Conservation (phyloP, 2,113 vertebrate genomes). For the Pteruthius melanotis region DNA sequence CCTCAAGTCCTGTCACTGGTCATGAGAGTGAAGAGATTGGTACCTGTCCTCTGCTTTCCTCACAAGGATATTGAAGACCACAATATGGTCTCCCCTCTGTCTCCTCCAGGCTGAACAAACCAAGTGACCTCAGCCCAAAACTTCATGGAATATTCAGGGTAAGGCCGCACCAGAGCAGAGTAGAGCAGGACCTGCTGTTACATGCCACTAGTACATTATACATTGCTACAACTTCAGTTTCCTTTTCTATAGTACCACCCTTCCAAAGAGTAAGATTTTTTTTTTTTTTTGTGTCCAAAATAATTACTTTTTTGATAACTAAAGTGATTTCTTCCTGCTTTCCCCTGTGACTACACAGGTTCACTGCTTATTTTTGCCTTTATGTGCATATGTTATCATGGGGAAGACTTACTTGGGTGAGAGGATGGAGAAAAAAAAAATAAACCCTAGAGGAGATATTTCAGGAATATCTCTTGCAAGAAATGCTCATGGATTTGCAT, state of each 20-base stretch:
- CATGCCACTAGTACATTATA: not conserved
- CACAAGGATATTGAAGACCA: not conserved
- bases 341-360: not conserved
- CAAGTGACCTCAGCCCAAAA: not conserved
- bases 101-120: not conserved
- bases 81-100: not conserved
- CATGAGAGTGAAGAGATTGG: not conserved
- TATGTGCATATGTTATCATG: not conserved
- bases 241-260: not conserved
- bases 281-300: not conserved
- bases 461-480: not conserved
- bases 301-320: not conserved
- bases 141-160: not conserved
- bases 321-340: not conserved
- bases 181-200: not conserved
- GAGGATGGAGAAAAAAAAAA: not conserved
- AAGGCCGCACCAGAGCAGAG: not conserved
- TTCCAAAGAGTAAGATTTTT: not conserved
- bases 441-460: not conserved
- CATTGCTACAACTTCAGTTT: not conserved
- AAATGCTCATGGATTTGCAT: not conserved
- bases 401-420: not conserved
- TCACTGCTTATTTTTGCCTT: not conserved
- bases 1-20: not conserved
- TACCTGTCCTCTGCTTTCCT: not conserved